Evolutionary conservation across 2,888 invertebrate genomes (phyloP).

Genomic region (Muscina levida): DNA sequence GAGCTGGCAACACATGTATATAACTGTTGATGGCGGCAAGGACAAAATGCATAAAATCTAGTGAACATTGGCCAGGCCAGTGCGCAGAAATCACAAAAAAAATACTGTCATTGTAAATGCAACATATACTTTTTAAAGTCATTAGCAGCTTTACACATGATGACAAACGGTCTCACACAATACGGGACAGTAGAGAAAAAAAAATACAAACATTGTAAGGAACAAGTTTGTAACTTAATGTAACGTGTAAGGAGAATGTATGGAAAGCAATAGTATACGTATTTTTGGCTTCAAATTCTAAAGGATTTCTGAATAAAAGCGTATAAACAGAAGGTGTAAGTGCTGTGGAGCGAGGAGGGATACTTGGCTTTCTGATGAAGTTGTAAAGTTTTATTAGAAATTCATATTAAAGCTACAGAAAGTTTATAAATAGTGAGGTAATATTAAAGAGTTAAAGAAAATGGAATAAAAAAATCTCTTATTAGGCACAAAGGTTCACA

Average conservation of each 20-base stretch:
- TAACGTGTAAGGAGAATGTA: neutral
- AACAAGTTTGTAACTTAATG: neutral
- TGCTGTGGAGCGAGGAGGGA: too few species aligned
- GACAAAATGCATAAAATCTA: neutral
- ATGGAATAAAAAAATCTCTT: too few species aligned
- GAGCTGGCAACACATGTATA: neutral
- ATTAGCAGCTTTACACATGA: slow-evolving; percentile 75
- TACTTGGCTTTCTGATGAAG: too few species aligned
- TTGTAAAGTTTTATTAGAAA: too few species aligned
- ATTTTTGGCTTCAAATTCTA: neutral
- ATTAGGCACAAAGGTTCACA: too few species aligned
- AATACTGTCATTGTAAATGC: slow-evolving; percentile 4
- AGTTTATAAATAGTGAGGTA: too few species aligned
- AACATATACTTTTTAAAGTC: slow-evolving; percentile 74
- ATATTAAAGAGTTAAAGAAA: too few species aligned
- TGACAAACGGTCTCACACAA: slow-evolving; percentile 44
- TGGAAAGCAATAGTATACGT: neutral
- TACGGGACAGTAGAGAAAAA: neutral
- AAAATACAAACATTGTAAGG: neutral
- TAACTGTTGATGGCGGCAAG: neutral
- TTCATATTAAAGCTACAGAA: too few species aligned
- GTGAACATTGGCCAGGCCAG: neutral
- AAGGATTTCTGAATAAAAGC: too few species aligned
- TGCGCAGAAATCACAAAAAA: slow-evolving; percentile 10
- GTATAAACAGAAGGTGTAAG: too few species aligned